A percentile compares a stretch with the other conserved stretches of the same genome.
These are phyloP conservation scores for Aphis gossypii DNA, from an alignment of 1,140 invertebrate species.

Conservation along the genomic window DNA sequence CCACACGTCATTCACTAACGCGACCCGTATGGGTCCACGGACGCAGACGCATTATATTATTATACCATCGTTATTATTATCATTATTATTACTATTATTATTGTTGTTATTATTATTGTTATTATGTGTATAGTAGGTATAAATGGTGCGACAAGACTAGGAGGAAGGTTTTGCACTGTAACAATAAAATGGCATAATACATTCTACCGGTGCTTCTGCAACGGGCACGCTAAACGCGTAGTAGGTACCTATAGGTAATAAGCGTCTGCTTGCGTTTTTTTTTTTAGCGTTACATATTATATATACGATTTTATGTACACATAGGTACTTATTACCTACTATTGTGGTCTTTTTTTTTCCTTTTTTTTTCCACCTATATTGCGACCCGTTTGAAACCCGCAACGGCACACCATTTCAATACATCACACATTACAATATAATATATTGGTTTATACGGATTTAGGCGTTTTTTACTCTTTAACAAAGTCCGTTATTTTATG, in stretches of 20 bases:
- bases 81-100: not conserved
- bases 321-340: not conserved
- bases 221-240: not conserved
- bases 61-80: not conserved
- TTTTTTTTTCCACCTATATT: not conserved
- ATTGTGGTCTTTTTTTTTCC: not conserved
- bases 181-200: not conserved
- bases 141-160: not conserved
- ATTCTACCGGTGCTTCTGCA: not conserved
- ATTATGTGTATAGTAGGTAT: not conserved
- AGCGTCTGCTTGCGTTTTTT: not conserved
- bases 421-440: not conserved
- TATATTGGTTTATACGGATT: not conserved
- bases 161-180: not conserved
- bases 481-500: not conserved
- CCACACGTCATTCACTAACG: not conserved
- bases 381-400: not conserved
- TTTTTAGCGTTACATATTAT: not conserved
- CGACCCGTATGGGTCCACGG: not conserved
- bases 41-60: slow-evolving; percentile 20
- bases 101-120: not conserved
- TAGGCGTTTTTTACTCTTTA: not conserved
- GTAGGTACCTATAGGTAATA: too few relatives aligned
- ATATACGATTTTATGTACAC: not conserved
- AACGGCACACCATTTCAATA: not conserved